These are phyloP conservation scores for Chrosomus eos DNA, from an alignment of 2,797 vertebrate genomes.

Conservation along the genomic window DNA sequence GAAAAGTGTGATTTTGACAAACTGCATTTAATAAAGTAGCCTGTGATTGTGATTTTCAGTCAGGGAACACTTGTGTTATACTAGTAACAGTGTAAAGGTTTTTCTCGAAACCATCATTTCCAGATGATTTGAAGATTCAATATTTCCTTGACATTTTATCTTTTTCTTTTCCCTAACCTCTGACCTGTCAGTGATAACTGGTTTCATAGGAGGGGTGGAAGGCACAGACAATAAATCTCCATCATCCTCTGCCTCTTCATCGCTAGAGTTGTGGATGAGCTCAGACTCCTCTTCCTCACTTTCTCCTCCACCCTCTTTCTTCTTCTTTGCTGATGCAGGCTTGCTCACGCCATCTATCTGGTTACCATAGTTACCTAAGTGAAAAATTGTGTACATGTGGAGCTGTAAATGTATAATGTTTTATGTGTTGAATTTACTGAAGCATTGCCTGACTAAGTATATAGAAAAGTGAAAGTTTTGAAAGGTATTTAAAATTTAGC, in stretches of 20 bases:
- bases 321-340: slow-evolving; percentile 75
- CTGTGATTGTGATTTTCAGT: neutral
- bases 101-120: neutral
- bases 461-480: neutral
- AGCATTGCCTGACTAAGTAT: neutral
- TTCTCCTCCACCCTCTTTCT: slow-evolving; percentile 71
- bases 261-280: slow-evolving; percentile 78
- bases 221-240: slow-evolving; percentile 79
- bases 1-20: neutral
- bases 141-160: neutral
- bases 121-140: neutral
- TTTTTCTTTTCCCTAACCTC: slow-evolving; percentile 39
- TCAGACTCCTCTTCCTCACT: slow-evolving; percentile 62
- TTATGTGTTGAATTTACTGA: slow-evolving; percentile 6
- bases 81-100: neutral
- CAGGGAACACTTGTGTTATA: neutral
- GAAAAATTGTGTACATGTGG: slow-evolving; percentile 13
- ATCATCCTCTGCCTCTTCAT: slow-evolving; percentile 76
- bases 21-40: neutral
- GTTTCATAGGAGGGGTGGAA: slow-evolving; percentile 87
- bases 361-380: slow-evolving; percentile 93
- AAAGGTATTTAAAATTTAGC: slow-evolving; percentile 18
- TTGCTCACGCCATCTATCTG: slow-evolving; percentile 84
- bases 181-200: slow-evolving; percentile 93
- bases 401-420: neutral